These are phyloP conservation scores for Galemys pyrenaicus DNA, from an alignment of 2,113 vertebrate genomes.

Conservation along the genomic window DNA sequence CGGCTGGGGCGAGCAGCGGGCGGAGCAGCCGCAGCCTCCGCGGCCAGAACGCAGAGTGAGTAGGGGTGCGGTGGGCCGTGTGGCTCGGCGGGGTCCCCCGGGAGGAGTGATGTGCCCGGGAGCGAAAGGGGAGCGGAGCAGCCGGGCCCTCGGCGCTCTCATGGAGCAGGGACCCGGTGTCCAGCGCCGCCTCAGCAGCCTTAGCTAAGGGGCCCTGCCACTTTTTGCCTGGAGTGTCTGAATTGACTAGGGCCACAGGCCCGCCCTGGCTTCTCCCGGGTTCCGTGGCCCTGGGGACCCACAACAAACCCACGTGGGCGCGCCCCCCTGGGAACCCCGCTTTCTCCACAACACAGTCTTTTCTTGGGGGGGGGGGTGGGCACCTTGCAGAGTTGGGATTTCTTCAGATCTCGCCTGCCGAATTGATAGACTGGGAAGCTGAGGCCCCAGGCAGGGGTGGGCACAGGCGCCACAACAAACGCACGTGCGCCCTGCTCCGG, in stretches of 20 bases:
- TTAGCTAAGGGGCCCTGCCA: background rate
- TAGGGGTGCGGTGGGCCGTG: conserved; percentile 9
- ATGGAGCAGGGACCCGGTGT: background rate
- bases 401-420: background rate
- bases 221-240: background rate
- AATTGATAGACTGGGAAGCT: background rate
- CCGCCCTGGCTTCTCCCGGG: background rate
- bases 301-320: conserved; percentile 75
- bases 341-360: background rate
- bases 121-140: background rate
- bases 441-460: background rate
- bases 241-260: background rate
- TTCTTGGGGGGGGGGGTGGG: background rate
- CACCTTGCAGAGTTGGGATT: background rate
- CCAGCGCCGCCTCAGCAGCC: background rate
- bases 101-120: background rate
- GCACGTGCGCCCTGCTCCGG: conserved; percentile 52
- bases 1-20: background rate
- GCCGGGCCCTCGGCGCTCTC: background rate
- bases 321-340: background rate
- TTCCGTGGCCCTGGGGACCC: background rate
- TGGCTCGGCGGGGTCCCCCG: background rate
- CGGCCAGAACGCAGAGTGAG: conserved; percentile 55
- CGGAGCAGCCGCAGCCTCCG: background rate
- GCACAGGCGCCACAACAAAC: conserved; percentile 57